Conservation (phyloP, 2,797 vertebrate species). For the Premnoplex brunnescens region DNA sequence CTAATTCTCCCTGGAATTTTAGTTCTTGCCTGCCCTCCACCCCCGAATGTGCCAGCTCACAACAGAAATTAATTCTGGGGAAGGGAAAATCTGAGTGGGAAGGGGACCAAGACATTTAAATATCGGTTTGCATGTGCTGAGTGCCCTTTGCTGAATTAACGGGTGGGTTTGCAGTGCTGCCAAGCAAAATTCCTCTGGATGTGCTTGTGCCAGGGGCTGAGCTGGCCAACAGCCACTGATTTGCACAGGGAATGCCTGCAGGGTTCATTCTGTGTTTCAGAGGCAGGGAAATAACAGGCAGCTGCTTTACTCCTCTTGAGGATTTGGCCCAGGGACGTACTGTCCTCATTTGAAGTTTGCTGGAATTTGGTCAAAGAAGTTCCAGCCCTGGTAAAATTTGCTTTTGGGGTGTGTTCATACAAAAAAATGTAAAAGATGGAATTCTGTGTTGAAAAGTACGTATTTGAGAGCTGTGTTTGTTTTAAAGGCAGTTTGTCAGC, state of each 20-base stretch:
- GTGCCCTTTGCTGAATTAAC: not conserved
- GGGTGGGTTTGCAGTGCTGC: not conserved
- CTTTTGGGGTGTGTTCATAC: not conserved
- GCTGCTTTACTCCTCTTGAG: not conserved
- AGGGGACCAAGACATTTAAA: not conserved
- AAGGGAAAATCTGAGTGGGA: not conserved
- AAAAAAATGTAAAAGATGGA: not conserved
- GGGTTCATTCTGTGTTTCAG: fast-evolving
- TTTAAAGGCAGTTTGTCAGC: not conserved
- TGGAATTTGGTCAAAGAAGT: not conserved
- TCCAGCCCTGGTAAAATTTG: not conserved
- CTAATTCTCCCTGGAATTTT: slow-evolving; percentile 10
- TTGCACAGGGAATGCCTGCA: not conserved
- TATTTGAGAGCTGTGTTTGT: not conserved
- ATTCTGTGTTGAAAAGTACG: not conserved
- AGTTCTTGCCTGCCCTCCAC: not conserved
- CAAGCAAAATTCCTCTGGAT: not conserved
- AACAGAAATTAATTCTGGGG: not conserved
- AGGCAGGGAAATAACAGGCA: not conserved
- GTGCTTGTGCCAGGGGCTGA: not conserved
- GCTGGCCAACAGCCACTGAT: not conserved
- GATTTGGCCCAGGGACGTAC: not conserved
- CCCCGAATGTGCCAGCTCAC: not conserved
- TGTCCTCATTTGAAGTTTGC: not conserved
- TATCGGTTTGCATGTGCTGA: not conserved